Conservation (phyloP, 2,113 vertebrate species). For the Sylvietta virens region DNA sequence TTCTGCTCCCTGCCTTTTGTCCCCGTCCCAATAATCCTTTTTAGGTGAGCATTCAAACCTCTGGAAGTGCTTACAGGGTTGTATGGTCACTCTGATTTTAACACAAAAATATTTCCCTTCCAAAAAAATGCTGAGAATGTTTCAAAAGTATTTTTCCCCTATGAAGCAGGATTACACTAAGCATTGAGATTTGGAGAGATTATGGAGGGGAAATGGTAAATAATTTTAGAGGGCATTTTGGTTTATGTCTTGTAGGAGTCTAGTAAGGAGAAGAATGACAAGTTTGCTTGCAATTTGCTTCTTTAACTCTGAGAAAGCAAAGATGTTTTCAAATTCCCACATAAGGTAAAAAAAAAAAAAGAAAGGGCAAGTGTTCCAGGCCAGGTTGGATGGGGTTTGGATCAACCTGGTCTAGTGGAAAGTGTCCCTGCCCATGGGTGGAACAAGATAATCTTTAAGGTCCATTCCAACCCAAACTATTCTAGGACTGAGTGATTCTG, state of each 20-base stretch:
- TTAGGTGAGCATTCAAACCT: background rate
- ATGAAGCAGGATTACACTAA: background rate
- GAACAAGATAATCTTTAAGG: background rate
- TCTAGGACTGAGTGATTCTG: background rate
- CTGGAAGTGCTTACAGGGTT: background rate
- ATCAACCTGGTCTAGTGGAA: background rate
- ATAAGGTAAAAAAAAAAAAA: accelerated
- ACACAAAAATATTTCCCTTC: background rate
- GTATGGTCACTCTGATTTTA: background rate
- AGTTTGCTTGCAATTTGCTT: background rate
- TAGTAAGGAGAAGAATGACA: background rate
- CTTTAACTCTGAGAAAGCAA: background rate
- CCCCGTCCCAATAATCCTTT: background rate
- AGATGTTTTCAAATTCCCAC: background rate
- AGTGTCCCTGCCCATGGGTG: no score
- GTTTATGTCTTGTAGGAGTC: background rate
- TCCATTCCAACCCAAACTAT: background rate
- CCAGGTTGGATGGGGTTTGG: background rate
- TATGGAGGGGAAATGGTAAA: background rate
- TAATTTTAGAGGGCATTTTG: background rate
- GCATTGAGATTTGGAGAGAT: background rate
- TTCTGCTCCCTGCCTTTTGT: background rate
- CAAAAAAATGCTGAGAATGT: background rate
- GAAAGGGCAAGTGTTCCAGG: background rate
- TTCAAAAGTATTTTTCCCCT: background rate